Evolutionary conservation across 1,140 invertebrate species (phyloP).

Genomic region (Ostrea edulis): DNA sequence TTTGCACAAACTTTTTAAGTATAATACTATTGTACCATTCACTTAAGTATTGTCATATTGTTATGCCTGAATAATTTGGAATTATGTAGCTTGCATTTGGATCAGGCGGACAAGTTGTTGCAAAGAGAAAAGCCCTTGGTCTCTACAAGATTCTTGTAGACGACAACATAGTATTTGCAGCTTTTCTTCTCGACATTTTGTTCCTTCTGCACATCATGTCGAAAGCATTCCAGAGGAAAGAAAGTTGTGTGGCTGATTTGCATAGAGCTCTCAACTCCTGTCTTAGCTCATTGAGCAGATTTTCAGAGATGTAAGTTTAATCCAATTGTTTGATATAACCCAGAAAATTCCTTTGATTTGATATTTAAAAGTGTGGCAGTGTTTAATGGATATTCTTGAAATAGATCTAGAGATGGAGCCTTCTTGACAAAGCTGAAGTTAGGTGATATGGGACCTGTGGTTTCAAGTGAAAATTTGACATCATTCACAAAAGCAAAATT

Average conservation of each 20-base stretch:
- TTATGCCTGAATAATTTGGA: no score
- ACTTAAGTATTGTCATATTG: not conserved
- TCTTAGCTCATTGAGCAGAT: not conserved
- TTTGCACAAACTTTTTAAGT: not conserved
- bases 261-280: not conserved
- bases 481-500: slow-evolving; percentile 2
- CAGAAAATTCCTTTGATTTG: no score
- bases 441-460: not conserved
- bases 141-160: not conserved
- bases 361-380: not conserved
- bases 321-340: not conserved
- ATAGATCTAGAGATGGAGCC: slow-evolving; percentile 6
- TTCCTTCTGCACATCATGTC: not conserved
- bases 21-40: not conserved
- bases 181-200: slow-evolving; percentile 2
- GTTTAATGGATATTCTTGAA: not conserved
- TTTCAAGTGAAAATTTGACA: not conserved
- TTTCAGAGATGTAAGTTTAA: not conserved
- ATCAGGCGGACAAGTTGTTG: not conserved
- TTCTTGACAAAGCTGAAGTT: slow-evolving; percentile 18
- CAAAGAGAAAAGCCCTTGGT: not conserved
- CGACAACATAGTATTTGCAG: not conserved
- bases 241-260: slow-evolving; percentile 27
- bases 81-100: not conserved
- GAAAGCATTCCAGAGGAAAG: slow-evolving; percentile 8